A percentile compares a stretch with the other conserved stretches of the same genome.
phyloP scores from a whole-genome alignment of 35 echinoderm and acorn worm species.

The Chiridota heheva region DNA sequence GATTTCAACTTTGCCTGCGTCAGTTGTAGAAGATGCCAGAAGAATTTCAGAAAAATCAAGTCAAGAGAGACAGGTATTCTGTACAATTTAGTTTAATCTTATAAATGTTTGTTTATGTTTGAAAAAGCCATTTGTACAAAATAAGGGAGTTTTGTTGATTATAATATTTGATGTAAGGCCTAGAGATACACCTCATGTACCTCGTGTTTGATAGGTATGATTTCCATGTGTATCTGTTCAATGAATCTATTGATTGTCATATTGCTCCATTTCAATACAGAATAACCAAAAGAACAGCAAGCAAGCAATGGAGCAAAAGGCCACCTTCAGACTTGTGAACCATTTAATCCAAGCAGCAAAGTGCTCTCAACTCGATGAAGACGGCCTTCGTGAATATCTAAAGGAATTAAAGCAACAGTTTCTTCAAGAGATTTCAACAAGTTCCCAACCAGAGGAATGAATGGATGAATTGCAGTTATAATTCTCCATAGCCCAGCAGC shows the following conservation, averaged over 20 bases:
- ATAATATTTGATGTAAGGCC: too few relatives aligned
- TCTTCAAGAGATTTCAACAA: slow-evolving; percentile 66
- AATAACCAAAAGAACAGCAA: slow-evolving; percentile 36
- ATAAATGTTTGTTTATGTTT: too few relatives aligned
- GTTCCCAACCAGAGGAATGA: slow-evolving; percentile 56
- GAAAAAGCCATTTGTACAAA: too few relatives aligned
- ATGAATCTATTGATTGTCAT: too few relatives aligned
- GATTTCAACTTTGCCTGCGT: slow-evolving; percentile 69
- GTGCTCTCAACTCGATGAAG: slow-evolving; percentile 72
- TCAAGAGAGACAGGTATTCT: slow-evolving; percentile 53
- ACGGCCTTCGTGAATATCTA: slow-evolving; percentile 67
- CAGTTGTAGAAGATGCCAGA: slow-evolving; percentile 76
- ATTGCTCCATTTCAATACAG: too few relatives aligned
- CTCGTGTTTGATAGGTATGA: too few relatives aligned
- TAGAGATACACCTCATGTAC: too few relatives aligned
- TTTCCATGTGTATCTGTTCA: too few relatives aligned
- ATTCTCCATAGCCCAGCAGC: not conserved
- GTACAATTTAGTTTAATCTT: too few relatives aligned
- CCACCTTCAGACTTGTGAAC: slow-evolving; percentile 64
- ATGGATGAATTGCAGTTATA: not conserved
- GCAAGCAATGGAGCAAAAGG: slow-evolving; percentile 44
- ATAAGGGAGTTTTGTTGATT: too few relatives aligned
- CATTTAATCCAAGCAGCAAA: slow-evolving; percentile 82
- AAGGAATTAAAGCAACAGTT: slow-evolving; percentile 64
- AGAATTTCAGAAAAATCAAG: slow-evolving; percentile 51